Conservation (phyloP, 1,140 invertebrate species). For the Drosophila mayri region DNA sequence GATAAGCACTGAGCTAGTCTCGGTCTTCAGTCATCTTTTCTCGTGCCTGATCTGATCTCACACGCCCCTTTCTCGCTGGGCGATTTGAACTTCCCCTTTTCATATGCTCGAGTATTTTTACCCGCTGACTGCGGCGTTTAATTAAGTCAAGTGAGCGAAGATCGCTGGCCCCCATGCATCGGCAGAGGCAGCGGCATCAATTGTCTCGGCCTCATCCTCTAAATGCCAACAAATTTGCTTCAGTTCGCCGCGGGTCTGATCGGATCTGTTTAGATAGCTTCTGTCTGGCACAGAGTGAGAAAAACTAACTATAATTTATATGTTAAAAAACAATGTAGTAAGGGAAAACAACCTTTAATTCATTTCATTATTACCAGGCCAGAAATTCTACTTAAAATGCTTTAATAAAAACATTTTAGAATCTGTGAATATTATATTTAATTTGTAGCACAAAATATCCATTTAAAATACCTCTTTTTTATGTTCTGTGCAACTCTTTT, state of each 20-base stretch:
- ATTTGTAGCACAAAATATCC: background rate
- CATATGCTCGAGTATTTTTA: constrained; percentile 54
- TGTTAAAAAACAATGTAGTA: too few species aligned
- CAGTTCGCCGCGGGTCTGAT: constrained; percentile 19
- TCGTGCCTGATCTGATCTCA: constrained; percentile 44
- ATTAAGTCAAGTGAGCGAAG: constrained; percentile 81
- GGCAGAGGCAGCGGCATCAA: constrained; percentile 38
- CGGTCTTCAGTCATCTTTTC: constrained; percentile 49
- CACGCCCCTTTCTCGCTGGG: constrained; percentile 46
- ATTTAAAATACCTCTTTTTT: background rate
- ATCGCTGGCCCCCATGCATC: constrained; percentile 63
- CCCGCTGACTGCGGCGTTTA: constrained; percentile 60
- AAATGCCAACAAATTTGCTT: constrained; percentile 74
- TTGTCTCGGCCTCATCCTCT: constrained; percentile 60
- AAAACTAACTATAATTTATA: too few species aligned
- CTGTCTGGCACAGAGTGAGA: constrained; percentile 17
- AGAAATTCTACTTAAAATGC: too few species aligned
- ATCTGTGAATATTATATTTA: background rate
- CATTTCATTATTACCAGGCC: too few species aligned
- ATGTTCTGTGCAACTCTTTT: constrained; percentile 28
- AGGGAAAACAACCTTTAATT: too few species aligned
- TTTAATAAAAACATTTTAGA: background rate
- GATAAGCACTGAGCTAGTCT: constrained; percentile 48
- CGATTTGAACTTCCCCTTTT: constrained; percentile 53
- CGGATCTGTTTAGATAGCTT: constrained; percentile 20